Evolutionary conservation across 2,113 vertebrate genomes (phyloP).

Genomic region (Amphiprion ocellaris): DNA sequence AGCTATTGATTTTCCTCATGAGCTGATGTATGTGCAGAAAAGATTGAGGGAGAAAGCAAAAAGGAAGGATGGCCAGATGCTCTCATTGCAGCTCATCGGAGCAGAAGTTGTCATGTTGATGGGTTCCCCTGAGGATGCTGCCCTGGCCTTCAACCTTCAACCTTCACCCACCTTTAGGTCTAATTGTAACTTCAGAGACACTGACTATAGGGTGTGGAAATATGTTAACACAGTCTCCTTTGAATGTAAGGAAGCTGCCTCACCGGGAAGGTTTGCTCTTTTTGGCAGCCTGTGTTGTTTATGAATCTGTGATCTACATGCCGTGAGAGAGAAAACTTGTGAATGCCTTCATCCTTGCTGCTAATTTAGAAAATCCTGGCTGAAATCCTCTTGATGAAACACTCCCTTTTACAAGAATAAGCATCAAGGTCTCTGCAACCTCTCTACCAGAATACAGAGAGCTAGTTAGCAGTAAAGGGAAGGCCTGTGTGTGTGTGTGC

Average conservation of each 20-base stretch:
- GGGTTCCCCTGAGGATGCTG: slow-evolving; percentile 37
- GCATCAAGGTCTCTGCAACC: slow-evolving; percentile 23
- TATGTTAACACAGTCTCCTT: not conserved
- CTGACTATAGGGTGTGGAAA: not conserved
- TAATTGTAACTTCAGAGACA: slow-evolving; percentile 1
- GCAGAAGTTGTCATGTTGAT: slow-evolving; percentile 63
- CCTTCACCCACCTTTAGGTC: not conserved
- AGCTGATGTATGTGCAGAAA: slow-evolving; percentile 28
- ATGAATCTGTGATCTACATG: slow-evolving; percentile 9
- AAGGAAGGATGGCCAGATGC: slow-evolving; percentile 61
- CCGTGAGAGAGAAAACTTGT: slow-evolving; percentile 23
- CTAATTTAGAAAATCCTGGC: slow-evolving; percentile 24
- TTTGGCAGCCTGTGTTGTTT: slow-evolving; percentile 32
- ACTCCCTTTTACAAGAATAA: slow-evolving; percentile 11
- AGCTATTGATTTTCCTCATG: slow-evolving; percentile 52
- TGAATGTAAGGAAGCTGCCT: slow-evolving; percentile 12
- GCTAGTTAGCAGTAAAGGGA: slow-evolving; percentile 20
- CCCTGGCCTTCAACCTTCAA: slow-evolving; percentile 6
- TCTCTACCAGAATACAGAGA: slow-evolving; percentile 7
- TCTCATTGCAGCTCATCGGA: slow-evolving; percentile 60
- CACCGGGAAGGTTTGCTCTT: slow-evolving; percentile 22
- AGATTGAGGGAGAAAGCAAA: slow-evolving; percentile 21
- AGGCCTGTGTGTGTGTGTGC: slow-evolving; percentile 32
- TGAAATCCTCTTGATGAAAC: slow-evolving; percentile 23
- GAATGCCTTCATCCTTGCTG: slow-evolving; percentile 6